Evolutionary conservation across 1,140 invertebrate species (phyloP), one percentile per base, ranked within the genome.

Genomic region (Papilio aristodemus): DNA sequence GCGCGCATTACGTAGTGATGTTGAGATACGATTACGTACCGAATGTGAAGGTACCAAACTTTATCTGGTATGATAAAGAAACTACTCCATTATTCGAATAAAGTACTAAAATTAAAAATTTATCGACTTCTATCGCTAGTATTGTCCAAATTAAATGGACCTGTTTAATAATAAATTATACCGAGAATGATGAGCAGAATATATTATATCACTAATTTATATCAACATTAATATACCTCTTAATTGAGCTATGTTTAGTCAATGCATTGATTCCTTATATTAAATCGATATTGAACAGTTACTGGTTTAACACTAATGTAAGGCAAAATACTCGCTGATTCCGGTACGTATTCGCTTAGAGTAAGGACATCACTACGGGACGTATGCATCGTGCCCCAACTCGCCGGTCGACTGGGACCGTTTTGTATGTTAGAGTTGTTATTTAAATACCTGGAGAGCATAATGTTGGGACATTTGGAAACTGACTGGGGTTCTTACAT

Each of bases 401-500:
- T 50, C 63, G 27, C 36, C 39, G 41, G 63, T 66, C 63, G 63
- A 46, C 41, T n/a, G 63, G 63, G 39, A 66, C 63, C 63, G 63
- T 66, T 66, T 66, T 46, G 39, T 46, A 50, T 46, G 39, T 66
- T 32, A 46, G 63, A 66, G 60, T 25, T 66, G 63, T 66, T 66
- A 66, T 66, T 66, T 66, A 66, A 43, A 66, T 66, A 66, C 63
- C 63, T 50, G 63, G 63, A 36, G 43, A 66, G 63, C 43, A 50
- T 66, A 66, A 66, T 66, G 63, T 66, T 66, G 43, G 63, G 63
- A 66, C 41, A 66, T 66, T 66, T 66, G 63, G 43, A 32, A 66
- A 50, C 62, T 43, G 62, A 64, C 62, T 64, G 39, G 38, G 17
- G 9, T 38, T 64, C 39, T 64, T 43, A 64, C 39, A n/a, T 43